phyloP scores from a whole-genome alignment of 2,797 vertebrate genomes.

The Coreius guichenoti region DNA sequence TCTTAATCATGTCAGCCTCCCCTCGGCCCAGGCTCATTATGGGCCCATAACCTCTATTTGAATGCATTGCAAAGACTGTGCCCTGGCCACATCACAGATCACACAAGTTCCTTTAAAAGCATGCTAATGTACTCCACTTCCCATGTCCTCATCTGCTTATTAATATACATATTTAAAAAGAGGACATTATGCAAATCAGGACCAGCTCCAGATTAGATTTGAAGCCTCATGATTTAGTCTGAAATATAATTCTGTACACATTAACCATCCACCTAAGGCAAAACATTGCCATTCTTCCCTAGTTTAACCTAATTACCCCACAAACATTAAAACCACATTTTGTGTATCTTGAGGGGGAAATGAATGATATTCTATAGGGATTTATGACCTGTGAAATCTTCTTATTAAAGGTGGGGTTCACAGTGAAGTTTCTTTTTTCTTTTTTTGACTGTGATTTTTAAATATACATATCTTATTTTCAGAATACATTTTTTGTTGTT shows the following conservation, averaged over 20 bases:
- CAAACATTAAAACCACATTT: constrained; percentile 75
- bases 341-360: constrained; percentile 28
- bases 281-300: constrained; percentile 66
- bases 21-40: constrained; percentile 59
- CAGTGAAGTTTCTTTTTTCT: background rate
- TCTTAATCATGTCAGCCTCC: constrained; percentile 64
- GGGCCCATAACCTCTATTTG: constrained; percentile 58
- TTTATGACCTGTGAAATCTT: constrained; percentile 32
- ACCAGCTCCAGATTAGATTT: constrained; percentile 71
- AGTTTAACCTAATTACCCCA: constrained; percentile 75
- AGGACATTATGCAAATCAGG: constrained; percentile 75
- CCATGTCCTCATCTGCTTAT: constrained; percentile 66
- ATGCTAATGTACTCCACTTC: constrained; percentile 66
- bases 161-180: constrained; percentile 76
- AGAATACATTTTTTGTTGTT: background rate
- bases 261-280: constrained; percentile 75
- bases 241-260: constrained; percentile 74
- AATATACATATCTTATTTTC: background rate
- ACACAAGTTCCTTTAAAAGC: constrained; percentile 65
- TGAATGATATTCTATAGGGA: constrained; percentile 21
- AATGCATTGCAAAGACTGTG: constrained; percentile 60
- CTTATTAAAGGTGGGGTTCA: constrained; percentile 25
- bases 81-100: constrained; percentile 53
- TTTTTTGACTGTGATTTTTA: background rate
- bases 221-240: constrained; percentile 69